Conservation (phyloP, 2,797 vertebrate species). For the Morus bassanus region DNA sequence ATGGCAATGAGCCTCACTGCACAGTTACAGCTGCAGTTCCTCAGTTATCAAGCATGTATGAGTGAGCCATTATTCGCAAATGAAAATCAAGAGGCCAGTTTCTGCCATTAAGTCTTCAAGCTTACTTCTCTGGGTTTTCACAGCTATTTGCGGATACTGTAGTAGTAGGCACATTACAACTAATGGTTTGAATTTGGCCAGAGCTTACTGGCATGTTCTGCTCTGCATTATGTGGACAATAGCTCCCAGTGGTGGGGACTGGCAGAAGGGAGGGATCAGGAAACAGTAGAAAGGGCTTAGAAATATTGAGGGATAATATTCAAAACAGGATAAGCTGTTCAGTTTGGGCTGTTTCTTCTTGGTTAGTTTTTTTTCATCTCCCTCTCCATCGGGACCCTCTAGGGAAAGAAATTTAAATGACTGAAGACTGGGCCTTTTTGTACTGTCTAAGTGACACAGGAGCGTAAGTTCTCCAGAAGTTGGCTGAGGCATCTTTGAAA, state of each 20-base stretch:
- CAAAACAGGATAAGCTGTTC: neutral
- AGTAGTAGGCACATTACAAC: neutral
- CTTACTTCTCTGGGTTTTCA: slow-evolving; percentile 10
- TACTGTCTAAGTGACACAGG: neutral
- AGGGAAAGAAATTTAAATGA: neutral
- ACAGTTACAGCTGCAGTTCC: neutral
- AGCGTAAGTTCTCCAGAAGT: neutral
- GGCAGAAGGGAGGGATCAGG: neutral
- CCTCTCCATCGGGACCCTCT: neutral
- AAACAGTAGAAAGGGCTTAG: neutral
- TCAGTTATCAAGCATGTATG: neutral
- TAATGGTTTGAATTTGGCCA: neutral
- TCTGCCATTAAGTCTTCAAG: neutral
- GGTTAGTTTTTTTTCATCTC: neutral
- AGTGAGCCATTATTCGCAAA: neutral
- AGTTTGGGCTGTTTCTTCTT: neutral
- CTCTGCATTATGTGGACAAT: slow-evolving; percentile 12
- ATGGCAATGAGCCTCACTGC: neutral
- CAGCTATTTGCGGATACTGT: neutral
- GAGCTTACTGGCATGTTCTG: neutral
- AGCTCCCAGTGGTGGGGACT: neutral
- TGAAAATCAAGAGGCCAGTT: neutral
- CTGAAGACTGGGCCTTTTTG: neutral
- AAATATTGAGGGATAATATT: neutral
- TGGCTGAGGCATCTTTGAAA: neutral